These are phyloP conservation scores for Drosophila barbarae DNA, from an alignment of 2,888 invertebrate genomes.

Conservation along the genomic window DNA sequence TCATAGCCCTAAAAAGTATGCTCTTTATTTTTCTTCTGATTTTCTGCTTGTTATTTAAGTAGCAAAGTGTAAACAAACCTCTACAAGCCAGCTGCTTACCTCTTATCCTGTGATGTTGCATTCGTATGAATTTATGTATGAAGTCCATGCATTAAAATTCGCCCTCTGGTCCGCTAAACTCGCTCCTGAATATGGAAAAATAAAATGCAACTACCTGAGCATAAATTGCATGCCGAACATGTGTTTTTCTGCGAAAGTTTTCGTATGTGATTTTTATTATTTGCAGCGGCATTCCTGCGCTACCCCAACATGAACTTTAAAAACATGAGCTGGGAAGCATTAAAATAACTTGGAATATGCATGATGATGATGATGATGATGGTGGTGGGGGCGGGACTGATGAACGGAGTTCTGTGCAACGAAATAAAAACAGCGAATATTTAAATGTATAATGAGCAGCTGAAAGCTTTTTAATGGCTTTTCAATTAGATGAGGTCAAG, in stretches of 20 bases:
- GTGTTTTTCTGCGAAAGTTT: constrained; percentile 18
- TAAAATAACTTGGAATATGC: constrained; percentile 31
- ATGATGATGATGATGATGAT: constrained; percentile 14
- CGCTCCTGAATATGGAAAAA: constrained; percentile 20
- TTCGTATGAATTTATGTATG: constrained; percentile 36
- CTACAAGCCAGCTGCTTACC: constrained; percentile 11
- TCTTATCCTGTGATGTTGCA: constrained; percentile 8
- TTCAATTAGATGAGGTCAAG: constrained; percentile 71
- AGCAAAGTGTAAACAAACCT: neutral
- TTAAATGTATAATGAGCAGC: constrained; percentile 75
- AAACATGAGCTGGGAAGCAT: constrained; percentile 37
- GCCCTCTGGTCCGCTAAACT: neutral
- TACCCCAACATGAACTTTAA: constrained; percentile 42
- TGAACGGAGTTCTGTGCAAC: constrained; percentile 8
- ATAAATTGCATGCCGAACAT: constrained; percentile 46
- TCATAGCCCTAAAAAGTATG: no score
- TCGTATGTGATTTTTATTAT: constrained; percentile 23
- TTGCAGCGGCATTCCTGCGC: neutral
- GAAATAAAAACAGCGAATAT: constrained; percentile 68
- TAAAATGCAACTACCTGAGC: constrained; percentile 33
- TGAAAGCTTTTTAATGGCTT: constrained; percentile 74
- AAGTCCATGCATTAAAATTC: constrained; percentile 13
- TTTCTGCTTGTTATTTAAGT: neutral
- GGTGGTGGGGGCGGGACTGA: neutral
- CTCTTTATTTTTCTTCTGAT: no score